Percentiles rank a stretch among this genome's conserved stretches.
These are phyloP conservation scores for Syrphus vitripennis DNA, from an alignment of 2,888 invertebrate genomes.

Conservation along the genomic window DNA sequence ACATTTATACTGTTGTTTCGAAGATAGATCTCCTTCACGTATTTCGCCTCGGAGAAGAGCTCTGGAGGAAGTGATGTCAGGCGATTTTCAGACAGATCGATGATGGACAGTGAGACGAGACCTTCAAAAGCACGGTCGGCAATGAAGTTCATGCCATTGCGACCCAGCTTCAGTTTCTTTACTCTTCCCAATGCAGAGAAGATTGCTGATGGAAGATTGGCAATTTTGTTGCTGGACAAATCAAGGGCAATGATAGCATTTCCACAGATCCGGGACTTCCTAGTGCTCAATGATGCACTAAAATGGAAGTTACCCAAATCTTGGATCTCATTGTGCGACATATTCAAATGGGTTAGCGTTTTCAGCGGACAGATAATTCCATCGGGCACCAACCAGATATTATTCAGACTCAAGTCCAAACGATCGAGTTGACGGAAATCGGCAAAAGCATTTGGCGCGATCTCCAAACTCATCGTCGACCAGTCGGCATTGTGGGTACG, in stretches of 20 bases:
- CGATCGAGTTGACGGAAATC: constrained; percentile 90
- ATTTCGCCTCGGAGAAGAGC: constrained; percentile 90
- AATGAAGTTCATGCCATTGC: constrained; percentile 93
- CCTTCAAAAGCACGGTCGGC: constrained; percentile 92
- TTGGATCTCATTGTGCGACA: constrained; percentile 93
- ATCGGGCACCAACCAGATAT: constrained; percentile 94
- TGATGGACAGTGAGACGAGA: constrained; percentile 89
- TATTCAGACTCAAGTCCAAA: constrained; percentile 92
- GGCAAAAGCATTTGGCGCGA: constrained; percentile 90
- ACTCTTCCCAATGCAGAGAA: constrained; percentile 90
- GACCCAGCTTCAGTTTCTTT: constrained; percentile 90
- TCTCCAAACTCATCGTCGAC: constrained; percentile 92
- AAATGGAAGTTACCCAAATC: constrained; percentile 94
- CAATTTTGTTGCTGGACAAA: constrained; percentile 92
- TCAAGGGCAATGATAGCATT: constrained; percentile 91
- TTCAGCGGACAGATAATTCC: constrained; percentile 92
- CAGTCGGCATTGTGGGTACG: constrained; percentile 92
- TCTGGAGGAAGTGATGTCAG: constrained; percentile 93
- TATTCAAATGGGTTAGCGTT: constrained; percentile 90
- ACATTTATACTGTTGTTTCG: constrained; percentile 95
- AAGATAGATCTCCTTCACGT: constrained; percentile 93
- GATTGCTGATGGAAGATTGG: constrained; percentile 90
- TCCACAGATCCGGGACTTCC: constrained; percentile 80
- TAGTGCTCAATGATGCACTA: constrained; percentile 84
- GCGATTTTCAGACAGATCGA: constrained; percentile 95